A percentile compares a stretch with the other conserved stretches of the same genome.
Conservation (phyloP, 2,797 vertebrate genomes). For the Moxostoma hubbsi region DNA sequence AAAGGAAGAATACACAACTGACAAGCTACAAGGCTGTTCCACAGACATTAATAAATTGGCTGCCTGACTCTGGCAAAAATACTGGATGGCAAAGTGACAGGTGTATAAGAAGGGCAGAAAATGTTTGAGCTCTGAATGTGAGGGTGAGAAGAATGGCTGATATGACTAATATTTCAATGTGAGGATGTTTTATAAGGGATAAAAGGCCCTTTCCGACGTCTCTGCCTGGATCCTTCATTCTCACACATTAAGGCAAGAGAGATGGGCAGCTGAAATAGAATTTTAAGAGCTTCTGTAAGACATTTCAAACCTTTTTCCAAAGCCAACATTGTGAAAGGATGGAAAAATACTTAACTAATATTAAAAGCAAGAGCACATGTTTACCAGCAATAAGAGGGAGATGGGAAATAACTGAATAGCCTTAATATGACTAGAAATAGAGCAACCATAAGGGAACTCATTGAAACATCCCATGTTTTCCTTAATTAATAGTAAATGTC, state of each 20-base stretch:
- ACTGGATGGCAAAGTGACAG: conserved; percentile 35
- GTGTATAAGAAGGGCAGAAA: conserved; percentile 20
- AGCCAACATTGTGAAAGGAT: conserved; percentile 62
- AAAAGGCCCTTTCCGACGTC: conserved; percentile 58
- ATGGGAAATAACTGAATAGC: conserved; percentile 7
- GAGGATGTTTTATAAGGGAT: conserved; percentile 59
- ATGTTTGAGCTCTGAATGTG: conserved; percentile 24
- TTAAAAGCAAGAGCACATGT: conserved; percentile 19
- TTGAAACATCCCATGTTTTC: conserved; percentile 2
- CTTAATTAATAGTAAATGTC: conserved; percentile 18
- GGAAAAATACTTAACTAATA: conserved; percentile 60
- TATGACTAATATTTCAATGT: conserved; percentile 61
- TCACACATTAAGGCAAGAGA: conserved; percentile 52
- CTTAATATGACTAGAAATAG: conserved; percentile 9
- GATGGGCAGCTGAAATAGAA: conserved; percentile 63
- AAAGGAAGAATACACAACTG: conserved; percentile 1
- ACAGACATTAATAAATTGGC: conserved; percentile 14
- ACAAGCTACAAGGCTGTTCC: conserved; percentile 20
- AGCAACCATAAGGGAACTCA: conserved; percentile 6
- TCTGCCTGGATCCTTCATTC: conserved; percentile 30
- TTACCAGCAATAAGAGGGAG: conserved; percentile 8
- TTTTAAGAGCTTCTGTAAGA: conserved; percentile 62
- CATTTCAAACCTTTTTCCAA: conserved; percentile 63
- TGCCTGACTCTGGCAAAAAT: conserved; percentile 13
- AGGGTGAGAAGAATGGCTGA: conserved; percentile 34